phyloP scores from a whole-genome alignment of 2,888 invertebrate species.

The Lasioglossum calceatum region DNA sequence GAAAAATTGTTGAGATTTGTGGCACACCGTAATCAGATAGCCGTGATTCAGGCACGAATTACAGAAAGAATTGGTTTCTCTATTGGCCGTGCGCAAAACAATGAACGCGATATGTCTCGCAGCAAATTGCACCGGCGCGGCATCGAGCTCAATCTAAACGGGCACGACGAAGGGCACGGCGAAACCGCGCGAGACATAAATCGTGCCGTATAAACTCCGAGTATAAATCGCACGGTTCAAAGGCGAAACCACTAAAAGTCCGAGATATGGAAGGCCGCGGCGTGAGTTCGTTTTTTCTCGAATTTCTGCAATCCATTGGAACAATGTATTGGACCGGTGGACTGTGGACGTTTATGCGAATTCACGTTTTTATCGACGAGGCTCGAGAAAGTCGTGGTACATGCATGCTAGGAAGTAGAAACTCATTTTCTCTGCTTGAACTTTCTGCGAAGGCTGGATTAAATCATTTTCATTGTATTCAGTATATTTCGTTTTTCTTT shows the following conservation, averaged over 20 bases:
- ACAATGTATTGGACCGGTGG: background rate
- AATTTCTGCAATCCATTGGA: background rate
- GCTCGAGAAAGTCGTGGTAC: background rate
- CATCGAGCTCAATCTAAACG: slow-evolving; percentile 33
- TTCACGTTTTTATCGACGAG: background rate
- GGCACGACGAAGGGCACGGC: slow-evolving; percentile 44
- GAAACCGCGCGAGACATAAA: slow-evolving; percentile 63
- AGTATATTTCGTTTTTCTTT: too few species aligned
- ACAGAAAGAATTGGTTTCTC: background rate
- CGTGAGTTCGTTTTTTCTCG: slow-evolving; percentile 27
- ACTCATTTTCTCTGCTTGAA: background rate
- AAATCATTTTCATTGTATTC: background rate
- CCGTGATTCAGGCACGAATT: background rate
- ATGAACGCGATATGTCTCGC: slow-evolving; percentile 10
- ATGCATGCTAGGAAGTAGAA: background rate
- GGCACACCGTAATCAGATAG: background rate
- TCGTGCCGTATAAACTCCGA: slow-evolving; percentile 64
- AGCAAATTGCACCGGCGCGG: slow-evolving; percentile 50
- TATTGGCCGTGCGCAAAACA: background rate
- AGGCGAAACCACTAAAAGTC: slow-evolving; percentile 29
- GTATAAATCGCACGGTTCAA: slow-evolving; percentile 70
- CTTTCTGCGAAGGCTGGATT: background rate
- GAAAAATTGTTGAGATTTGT: background rate
- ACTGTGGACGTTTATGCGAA: background rate
- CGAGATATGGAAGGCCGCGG: slow-evolving; percentile 17